Conservation (phyloP, 1,140 invertebrate genomes). For the Bombus turneri region DNA sequence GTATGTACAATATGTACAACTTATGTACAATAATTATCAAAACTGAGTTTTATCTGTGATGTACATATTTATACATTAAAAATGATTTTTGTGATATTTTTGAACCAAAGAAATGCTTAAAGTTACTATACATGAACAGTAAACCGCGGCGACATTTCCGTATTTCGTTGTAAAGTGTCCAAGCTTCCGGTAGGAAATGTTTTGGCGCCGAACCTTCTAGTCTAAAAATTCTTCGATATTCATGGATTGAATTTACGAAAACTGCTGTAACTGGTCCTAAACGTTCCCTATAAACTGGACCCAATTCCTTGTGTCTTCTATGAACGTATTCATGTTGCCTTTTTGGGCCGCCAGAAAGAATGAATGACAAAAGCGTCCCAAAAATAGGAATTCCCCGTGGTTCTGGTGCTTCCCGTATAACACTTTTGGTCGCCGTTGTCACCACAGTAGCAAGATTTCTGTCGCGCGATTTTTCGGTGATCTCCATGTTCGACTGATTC, state of each 20-base stretch:
- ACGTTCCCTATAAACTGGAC: constrained; percentile 88
- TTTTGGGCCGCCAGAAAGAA: constrained; percentile 73
- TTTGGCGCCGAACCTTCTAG: constrained; percentile 90
- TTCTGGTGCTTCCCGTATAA: constrained; percentile 71
- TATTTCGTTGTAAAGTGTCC: constrained; percentile 90
- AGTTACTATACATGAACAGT: constrained; percentile 89
- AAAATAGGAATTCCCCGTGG: constrained; percentile 76
- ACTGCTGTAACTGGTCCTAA: constrained; percentile 87
- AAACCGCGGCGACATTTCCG: constrained; percentile 89
- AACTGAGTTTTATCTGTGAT: no score
- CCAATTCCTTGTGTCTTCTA: constrained; percentile 87
- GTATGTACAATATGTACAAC: no score
- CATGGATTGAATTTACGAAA: constrained; percentile 87
- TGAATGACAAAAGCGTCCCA: constrained; percentile 75
- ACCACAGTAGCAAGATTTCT: not conserved
- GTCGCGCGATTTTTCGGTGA: not conserved
- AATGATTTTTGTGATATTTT: not conserved
- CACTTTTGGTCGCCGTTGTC: not conserved
- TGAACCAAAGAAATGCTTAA: not conserved
- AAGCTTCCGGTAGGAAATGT: constrained; percentile 92
- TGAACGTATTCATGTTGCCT: constrained; percentile 89
- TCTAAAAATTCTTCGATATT: constrained; percentile 88
- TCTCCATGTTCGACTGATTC: not conserved
- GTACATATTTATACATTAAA: no score
- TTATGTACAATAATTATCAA: no score